Evolutionary conservation across 2,797 vertebrate species (phyloP).

Genomic region (Apogon hyalosoma): DNA sequence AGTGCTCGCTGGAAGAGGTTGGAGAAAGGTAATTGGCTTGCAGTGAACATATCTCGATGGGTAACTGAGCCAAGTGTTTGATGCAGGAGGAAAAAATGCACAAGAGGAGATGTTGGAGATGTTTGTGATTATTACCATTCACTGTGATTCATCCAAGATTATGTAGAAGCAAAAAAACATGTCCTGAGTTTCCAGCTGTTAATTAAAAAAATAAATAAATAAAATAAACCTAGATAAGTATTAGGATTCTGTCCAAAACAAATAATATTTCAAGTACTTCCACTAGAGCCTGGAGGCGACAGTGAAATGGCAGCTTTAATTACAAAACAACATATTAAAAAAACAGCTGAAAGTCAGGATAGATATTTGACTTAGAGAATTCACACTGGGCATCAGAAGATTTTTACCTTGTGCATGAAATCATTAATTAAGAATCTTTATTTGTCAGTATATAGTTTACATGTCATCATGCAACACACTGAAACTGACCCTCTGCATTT

Average conservation of each 20-base stretch:
- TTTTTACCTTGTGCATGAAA: too few relatives aligned
- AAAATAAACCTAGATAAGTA: not conserved
- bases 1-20: slow-evolving; percentile 26
- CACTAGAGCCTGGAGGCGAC: not conserved
- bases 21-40: slow-evolving; percentile 36
- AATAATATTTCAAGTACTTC: not conserved
- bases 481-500: too few relatives aligned
- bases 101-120: not conserved
- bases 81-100: not conserved
- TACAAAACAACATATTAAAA: too few relatives aligned
- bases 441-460: too few relatives aligned
- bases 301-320: too few relatives aligned
- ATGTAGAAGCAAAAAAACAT: not conserved
- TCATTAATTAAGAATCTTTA: too few relatives aligned
- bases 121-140: slow-evolving; percentile 11
- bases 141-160: not conserved
- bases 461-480: too few relatives aligned
- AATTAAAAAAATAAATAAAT: too few relatives aligned
- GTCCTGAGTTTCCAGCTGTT: too few relatives aligned
- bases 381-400: too few relatives aligned
- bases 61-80: slow-evolving; percentile 9
- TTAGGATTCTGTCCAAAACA: not conserved
- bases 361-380: not conserved
- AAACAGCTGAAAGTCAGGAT: too few relatives aligned
- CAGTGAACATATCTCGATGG: not conserved